A percentile compares a stretch with the other conserved stretches of the same genome.
These are phyloP conservation scores for Tenthredo distinguenda DNA, from an alignment of 2,888 invertebrate genomes.

Conservation along the genomic window DNA sequence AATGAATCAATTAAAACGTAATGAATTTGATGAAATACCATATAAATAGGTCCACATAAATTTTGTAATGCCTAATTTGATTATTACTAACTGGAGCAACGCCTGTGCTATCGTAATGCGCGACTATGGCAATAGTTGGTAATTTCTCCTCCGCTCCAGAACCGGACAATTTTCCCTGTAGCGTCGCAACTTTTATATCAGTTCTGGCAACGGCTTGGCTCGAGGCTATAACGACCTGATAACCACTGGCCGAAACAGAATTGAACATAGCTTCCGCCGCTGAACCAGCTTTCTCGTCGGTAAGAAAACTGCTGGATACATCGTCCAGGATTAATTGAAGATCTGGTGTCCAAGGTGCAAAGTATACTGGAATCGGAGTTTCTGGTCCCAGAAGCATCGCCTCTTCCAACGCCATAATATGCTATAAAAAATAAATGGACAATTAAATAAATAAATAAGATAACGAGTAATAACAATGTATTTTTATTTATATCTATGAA, in stretches of 20 bases:
- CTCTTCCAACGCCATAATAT: conserved; percentile 89
- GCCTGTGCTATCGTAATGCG: conserved; percentile 96
- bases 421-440: conserved; percentile 78
- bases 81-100: conserved; percentile 89
- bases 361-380: conserved; percentile 92
- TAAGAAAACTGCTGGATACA: conserved; percentile 84
- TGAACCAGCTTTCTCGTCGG: conserved; percentile 87
- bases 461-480: neutral
- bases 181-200: conserved; percentile 91
- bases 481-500: neutral
- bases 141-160: conserved; percentile 85
- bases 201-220: conserved; percentile 85
- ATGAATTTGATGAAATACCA: neutral
- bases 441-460: neutral
- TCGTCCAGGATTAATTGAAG: conserved; percentile 88
- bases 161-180: conserved; percentile 91
- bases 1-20: conserved; percentile 13
- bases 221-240: conserved; percentile 93
- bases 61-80: conserved; percentile 4
- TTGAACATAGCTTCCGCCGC: conserved; percentile 91
- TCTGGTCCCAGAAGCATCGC: conserved; percentile 89
- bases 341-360: conserved; percentile 87
- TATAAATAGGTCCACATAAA: neutral
- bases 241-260: conserved; percentile 96
- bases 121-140: conserved; percentile 93